These are phyloP conservation scores for Drosophila pruinosa DNA, from an alignment of 1,140 invertebrate genomes.

Conservation along the genomic window DNA sequence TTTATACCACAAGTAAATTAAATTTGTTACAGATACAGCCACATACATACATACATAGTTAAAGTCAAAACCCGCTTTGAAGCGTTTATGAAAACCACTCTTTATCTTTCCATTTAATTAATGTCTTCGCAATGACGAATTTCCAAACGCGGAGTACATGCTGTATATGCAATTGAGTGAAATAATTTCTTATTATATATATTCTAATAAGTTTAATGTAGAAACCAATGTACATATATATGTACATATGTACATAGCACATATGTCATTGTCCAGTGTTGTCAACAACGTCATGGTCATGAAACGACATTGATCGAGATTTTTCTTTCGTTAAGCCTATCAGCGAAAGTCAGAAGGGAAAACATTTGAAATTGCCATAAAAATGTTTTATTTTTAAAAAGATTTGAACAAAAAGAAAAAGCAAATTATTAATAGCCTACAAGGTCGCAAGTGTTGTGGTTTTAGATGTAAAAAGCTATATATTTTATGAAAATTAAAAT, in stretches of 20 bases:
- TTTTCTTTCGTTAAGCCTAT: slow-evolving; percentile 21
- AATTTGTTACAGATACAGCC: slow-evolving; percentile 64
- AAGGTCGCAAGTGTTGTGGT: slow-evolving; percentile 58
- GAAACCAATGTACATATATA: too few relatives aligned
- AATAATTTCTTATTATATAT: background rate
- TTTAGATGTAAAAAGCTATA: slow-evolving; percentile 34
- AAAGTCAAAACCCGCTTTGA: slow-evolving; percentile 60
- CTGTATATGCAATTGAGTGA: slow-evolving; percentile 19
- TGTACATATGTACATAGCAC: slow-evolving; percentile 3
- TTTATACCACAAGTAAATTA: slow-evolving; percentile 61
- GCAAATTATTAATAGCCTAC: slow-evolving; percentile 60
- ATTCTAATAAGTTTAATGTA: too few relatives aligned
- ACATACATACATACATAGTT: too few relatives aligned
- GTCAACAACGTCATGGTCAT: slow-evolving; percentile 59
- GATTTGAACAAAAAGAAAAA: slow-evolving; percentile 39
- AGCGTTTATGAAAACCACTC: slow-evolving; percentile 32
- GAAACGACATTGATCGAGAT: slow-evolving; percentile 67
- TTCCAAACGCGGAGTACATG: slow-evolving; percentile 16
- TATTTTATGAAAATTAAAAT: slow-evolving; percentile 37
- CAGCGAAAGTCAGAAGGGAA: slow-evolving; percentile 57
- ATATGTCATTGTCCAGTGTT: slow-evolving; percentile 17
- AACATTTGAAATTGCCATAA: slow-evolving; percentile 36
- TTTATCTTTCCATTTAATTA: slow-evolving; percentile 15
- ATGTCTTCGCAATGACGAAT: slow-evolving; percentile 48
- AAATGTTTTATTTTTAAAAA: slow-evolving; percentile 65